Evolutionary conservation across 1,140 invertebrate species (phyloP).

Genomic region (Drosophila ficusphila): DNA sequence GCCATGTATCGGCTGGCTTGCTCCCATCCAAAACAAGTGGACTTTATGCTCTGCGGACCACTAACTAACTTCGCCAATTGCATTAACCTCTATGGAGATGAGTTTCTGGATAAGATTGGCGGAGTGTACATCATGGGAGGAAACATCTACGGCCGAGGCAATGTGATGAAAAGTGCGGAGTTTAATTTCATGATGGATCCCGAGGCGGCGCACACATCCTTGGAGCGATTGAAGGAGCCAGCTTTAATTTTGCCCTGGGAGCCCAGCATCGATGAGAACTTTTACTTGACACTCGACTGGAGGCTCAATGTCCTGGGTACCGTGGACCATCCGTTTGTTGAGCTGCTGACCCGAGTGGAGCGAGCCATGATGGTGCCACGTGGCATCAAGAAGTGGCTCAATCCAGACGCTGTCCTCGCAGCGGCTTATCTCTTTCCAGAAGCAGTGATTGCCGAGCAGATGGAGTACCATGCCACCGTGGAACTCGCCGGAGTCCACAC

Average conservation of each 20-base stretch:
- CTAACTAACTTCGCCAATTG: constrained; percentile 91
- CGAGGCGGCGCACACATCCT: constrained; percentile 89
- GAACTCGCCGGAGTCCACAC: constrained; percentile 53
- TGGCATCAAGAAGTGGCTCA: constrained; percentile 77
- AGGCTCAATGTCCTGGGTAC: constrained; percentile 63
- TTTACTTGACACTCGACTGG: constrained; percentile 84
- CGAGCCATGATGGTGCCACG: constrained; percentile 57
- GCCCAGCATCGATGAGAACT: constrained; percentile 83
- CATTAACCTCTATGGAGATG: constrained; percentile 87
- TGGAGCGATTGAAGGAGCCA: constrained; percentile 85
- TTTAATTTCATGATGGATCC: constrained; percentile 92
- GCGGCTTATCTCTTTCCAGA: constrained; percentile 85
- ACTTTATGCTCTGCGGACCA: constrained; percentile 85
- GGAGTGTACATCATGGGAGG: constrained; percentile 91
- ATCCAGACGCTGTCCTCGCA: constrained; percentile 86
- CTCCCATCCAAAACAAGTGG: constrained; percentile 15
- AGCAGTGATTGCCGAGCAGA: constrained; percentile 56
- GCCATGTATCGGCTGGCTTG: constrained; percentile 85
- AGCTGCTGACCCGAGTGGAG: constrained; percentile 86
- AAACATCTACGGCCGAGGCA: constrained; percentile 88
- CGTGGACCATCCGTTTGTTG: constrained; percentile 79
- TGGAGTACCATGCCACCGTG: constrained; percentile 78
- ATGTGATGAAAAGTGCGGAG: constrained; percentile 88
- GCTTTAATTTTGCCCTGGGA: constrained; percentile 88
- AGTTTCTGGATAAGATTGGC: constrained; percentile 87